Conservation (phyloP, 2,888 invertebrate genomes). For the Hirtodrosophila histrioides region DNA sequence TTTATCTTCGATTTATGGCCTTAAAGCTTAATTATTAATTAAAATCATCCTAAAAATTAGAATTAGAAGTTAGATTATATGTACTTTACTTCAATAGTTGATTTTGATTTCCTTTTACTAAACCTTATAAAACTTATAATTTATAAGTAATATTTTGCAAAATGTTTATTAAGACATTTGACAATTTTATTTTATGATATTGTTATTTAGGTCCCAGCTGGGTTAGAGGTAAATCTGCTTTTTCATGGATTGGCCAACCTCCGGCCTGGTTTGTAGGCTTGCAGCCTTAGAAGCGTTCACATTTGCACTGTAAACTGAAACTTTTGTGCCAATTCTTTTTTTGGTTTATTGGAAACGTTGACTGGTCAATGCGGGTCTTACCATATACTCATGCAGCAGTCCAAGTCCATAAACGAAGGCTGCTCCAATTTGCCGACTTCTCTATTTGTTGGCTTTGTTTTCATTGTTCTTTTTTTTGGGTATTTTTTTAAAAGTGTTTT, state of each 20-base stretch:
- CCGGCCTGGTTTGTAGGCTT: constrained; percentile 38
- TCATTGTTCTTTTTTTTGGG: constrained; percentile 17
- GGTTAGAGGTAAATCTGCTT: too few relatives aligned
- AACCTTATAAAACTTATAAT: too few relatives aligned
- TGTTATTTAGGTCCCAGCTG: neutral
- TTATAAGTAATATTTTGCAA: too few relatives aligned
- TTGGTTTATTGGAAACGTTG: constrained; percentile 22
- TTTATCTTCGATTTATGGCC: too few relatives aligned
- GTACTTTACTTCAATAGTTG: too few relatives aligned
- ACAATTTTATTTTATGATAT: neutral
- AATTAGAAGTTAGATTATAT: too few relatives aligned
- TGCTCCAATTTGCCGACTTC: constrained; percentile 52
- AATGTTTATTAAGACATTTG: too few relatives aligned
- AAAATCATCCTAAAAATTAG: too few relatives aligned
- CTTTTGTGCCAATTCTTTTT: constrained; percentile 74
- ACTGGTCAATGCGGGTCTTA: constrained; percentile 1
- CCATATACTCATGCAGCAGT: neutral
- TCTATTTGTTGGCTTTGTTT: constrained; percentile 26
- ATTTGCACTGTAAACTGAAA: constrained; percentile 70
- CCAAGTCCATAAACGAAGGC: constrained; percentile 36
- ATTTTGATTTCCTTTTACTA: too few relatives aligned
- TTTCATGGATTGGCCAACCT: constrained; percentile 31
- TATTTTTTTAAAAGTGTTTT: neutral
- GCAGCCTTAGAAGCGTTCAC: constrained; percentile 63
- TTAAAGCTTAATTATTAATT: too few relatives aligned